Base-by-base conservation (phyloP, 53 echinoderm and acorn worm genomes). In the Apostichopus leukothele region DNA sequence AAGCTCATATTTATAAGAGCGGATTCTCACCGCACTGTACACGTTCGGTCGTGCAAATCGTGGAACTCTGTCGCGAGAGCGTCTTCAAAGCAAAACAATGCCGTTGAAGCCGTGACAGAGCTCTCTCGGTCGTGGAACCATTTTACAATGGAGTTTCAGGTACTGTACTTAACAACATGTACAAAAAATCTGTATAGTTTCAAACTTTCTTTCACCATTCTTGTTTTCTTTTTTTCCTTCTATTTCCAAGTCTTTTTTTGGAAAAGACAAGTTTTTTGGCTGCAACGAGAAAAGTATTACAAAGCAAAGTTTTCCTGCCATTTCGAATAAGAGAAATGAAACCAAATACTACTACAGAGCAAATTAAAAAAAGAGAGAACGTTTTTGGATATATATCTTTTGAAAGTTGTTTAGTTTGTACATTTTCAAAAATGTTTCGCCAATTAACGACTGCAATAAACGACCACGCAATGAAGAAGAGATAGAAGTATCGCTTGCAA, bases 231-330 rank as follows among this genome's bases (percentile, higher is more conserved):
- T 61, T 61, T 61, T 61, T 39, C 39, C 13, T 63, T 63, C 63
- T 63, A 16, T 63, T 71, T 18, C 18, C 71, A 71, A 71, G 71
- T 19, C 71, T 71, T 14, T 0, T 11, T 71, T 4, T 19, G 71
- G 71, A 71, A 18, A 19, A 19, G 71, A 71, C 71, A 1, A 39
- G 39, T 39, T 71, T 55, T 54, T 54, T 81, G 81, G 81, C 81
- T 81, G 81, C 81, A 81, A 55, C 59, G 55, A 81, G 22, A 59
- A 81, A 81, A 81, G 81, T 81, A 81, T 81, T 81, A 81, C 71
- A n/a, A 18, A 71, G 7, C 71, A 54, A 79, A 55, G 22, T 54
- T 59, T 81, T 81, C 81, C 81, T 81, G 81, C 81, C 81, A 51
- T 81, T 55, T 81, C 20, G 7, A 71, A 71, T 71, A 71, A n/a